These are phyloP conservation scores for Danio albolineatus DNA, from an alignment of 2,797 vertebrate genomes.

Conservation along the genomic window DNA sequence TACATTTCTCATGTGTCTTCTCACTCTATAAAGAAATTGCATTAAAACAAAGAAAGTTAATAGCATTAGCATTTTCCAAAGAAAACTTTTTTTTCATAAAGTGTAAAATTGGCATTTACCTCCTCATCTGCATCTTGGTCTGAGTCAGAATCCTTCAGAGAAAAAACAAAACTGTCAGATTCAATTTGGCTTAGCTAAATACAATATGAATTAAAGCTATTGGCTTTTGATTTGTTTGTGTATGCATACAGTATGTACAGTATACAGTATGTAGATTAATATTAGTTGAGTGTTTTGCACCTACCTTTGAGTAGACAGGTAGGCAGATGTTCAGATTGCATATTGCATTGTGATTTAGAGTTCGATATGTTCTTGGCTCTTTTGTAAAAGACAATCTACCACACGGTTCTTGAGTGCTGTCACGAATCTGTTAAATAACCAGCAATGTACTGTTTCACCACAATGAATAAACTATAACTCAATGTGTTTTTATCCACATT, in stretches of 20 bases:
- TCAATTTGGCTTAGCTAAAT: not conserved
- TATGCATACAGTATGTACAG: not conserved
- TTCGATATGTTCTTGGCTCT: constrained; percentile 93
- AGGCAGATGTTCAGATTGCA: constrained; percentile 98
- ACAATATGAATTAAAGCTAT: not conserved
- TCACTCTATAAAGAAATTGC: constrained; percentile 86
- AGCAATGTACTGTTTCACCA: constrained; percentile 31
- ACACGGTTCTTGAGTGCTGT: constrained; percentile 95
- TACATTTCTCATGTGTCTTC: constrained; percentile 97
- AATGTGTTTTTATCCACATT: not conserved
- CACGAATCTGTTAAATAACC: constrained; percentile 84
- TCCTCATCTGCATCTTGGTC: constrained; percentile 97
- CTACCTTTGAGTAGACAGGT: constrained; percentile 93
- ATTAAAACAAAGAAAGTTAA: constrained; percentile 37
- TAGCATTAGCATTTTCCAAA: not conserved
- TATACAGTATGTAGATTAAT: not conserved
- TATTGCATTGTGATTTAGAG: constrained; percentile 94
- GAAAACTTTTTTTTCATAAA: not conserved
- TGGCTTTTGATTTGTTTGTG: not conserved
- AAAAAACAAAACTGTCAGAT: constrained; percentile 9
- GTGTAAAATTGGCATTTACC: constrained; percentile 75
- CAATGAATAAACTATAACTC: not conserved
- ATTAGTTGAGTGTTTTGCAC: constrained; percentile 3
- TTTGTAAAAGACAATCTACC: constrained; percentile 97
- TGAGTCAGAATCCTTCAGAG: constrained; percentile 93